Base-by-base conservation (phyloP, 1,140 invertebrate genomes). In the Brachionus rubens region DNA sequence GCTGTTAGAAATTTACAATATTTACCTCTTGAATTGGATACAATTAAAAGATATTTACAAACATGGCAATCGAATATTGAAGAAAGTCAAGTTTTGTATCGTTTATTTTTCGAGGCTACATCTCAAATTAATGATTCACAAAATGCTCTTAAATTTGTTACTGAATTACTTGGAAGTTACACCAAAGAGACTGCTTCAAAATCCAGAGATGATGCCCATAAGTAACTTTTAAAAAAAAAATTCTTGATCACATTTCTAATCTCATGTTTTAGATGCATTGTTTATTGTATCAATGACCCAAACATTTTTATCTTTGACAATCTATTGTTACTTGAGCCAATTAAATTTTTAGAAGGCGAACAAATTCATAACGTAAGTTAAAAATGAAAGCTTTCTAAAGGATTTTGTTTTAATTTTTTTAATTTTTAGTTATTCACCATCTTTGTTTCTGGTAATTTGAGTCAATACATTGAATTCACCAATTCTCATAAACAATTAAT, bases 261-360 rank as follows among this genome's bases (percentile, higher is more conserved):
- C 5, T 52, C 54, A 28, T 7, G 9, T 12, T 10, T 30, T 30
- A 84, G 82, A 80, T 98, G 95, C 84, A 98, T 98, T 82, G 90
- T 94, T 16, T 91, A 94, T 16, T 94, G 93, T 65, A 85, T 98
- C 65, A 93, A 91, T 43, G 95, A 98, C 85, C 93, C 94, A 43
- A 93, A 91, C 79, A 94, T 93, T 80, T 97, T 96, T 85, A 87
- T 98, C 10, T 86, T 98, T 79, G 95, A 98, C 84, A 94, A 96
- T 76, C 86, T 98, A 16, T 86, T 98, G 14, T 88, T 91, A 9
- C 84, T 98, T 19, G 96, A 97, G 86, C 95, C 96, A 14, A 94
- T 98, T 1, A 89, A 92, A 78, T 95, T 95, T 82, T 86, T 98
- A n/a, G 92, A 97, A 86, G 88, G 94, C 76, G 93, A 96, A 87